phyloP scores from a whole-genome alignment of 2,888 invertebrate genomes.

The Campoletis raptor region DNA sequence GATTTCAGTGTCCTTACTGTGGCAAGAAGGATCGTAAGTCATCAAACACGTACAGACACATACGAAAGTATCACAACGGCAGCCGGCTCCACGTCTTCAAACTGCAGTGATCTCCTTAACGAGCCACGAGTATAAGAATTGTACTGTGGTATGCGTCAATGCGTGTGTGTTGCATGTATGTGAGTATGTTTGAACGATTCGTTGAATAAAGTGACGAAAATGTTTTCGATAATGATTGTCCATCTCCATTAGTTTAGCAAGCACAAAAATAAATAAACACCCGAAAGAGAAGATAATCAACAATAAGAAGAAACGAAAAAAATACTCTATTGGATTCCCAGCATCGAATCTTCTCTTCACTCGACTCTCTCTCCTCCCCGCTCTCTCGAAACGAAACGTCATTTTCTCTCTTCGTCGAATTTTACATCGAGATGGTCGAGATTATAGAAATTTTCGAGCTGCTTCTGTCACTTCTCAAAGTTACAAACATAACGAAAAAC shows the following conservation, averaged over 20 bases:
- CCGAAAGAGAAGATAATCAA: not conserved
- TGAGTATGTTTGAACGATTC: conserved; percentile 64
- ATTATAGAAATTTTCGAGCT: conserved; percentile 9
- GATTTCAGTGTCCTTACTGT: conserved; percentile 76
- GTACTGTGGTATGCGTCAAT: conserved; percentile 66
- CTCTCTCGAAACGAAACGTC: conserved; percentile 1
- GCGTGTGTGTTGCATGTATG: conserved; percentile 69
- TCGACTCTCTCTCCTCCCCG: conserved; percentile 10
- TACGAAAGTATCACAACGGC: conserved; percentile 66
- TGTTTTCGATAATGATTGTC: conserved; percentile 18
- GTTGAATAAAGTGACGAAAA: conserved; percentile 62
- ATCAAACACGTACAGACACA: conserved; percentile 70
- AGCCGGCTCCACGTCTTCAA: conserved; percentile 71
- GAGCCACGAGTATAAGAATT: conserved; percentile 52
- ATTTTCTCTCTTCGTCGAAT: conserved; percentile 20
- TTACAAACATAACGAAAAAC: conserved; percentile 12
- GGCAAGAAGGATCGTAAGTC: conserved; percentile 72
- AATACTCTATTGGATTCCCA: not conserved
- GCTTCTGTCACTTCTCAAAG: not conserved
- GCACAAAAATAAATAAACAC: not conserved
- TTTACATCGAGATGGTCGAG: not conserved
- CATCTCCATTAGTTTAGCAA: conserved; percentile 1
- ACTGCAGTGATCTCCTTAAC: conserved; percentile 67
- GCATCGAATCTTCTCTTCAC: not conserved
- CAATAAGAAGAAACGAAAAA: conserved; percentile 1